Evolutionary conservation across 2,888 invertebrate species (phyloP).

Genomic region (Leucozona laternaria): DNA sequence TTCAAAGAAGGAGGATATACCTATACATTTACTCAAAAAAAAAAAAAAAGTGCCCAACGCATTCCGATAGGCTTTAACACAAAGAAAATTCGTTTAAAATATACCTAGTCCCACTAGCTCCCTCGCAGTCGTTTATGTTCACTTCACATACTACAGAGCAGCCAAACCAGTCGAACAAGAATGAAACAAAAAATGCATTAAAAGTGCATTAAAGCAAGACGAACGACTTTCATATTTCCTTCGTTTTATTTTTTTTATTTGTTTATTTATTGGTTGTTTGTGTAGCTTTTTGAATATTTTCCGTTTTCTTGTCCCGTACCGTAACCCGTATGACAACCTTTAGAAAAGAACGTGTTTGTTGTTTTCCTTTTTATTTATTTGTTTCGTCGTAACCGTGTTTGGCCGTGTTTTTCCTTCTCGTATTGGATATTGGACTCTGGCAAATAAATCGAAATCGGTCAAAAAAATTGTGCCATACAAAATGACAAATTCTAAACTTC

Average conservation of each 20-base stretch:
- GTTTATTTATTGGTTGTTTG: constrained; percentile 41
- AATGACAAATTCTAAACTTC: constrained; percentile 49
- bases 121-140: constrained; percentile 43
- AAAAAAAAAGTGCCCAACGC: constrained; percentile 10
- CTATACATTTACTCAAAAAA: background rate
- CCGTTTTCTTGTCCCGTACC: constrained; percentile 10
- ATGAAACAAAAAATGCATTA: constrained; percentile 70
- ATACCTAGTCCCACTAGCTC: constrained; percentile 20
- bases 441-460: background rate
- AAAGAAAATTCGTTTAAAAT: constrained; percentile 56
- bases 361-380: constrained; percentile 43
- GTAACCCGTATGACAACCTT: background rate
- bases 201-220: constrained; percentile 67
- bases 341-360: constrained; percentile 18
- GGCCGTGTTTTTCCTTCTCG: constrained; percentile 22
- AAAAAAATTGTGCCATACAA: constrained; percentile 50
- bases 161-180: constrained; percentile 72
- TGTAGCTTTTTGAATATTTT: constrained; percentile 47
- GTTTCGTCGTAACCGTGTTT: constrained; percentile 22
- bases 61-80: constrained; percentile 54
- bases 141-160: background rate
- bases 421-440: constrained; percentile 3
- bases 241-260: constrained; percentile 24
- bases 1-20: background rate
- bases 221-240: constrained; percentile 47